Evolutionary conservation across 2,113 vertebrate species (phyloP).

Genomic region (Cacatua alba): DNA sequence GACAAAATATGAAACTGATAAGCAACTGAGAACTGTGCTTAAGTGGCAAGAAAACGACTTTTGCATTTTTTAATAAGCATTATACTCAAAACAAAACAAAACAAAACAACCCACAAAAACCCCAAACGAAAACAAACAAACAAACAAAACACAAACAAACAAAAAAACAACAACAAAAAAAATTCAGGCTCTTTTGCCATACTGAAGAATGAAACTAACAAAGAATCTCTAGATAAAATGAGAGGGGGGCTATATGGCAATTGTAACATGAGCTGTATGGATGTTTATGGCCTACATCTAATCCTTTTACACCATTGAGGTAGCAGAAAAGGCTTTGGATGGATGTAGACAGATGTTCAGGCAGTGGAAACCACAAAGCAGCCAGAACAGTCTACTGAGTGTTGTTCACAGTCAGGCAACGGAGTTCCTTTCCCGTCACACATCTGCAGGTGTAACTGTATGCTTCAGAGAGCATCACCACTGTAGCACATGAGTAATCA

Average conservation of each 20-base stretch:
- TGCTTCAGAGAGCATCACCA: neutral
- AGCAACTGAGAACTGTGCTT: neutral
- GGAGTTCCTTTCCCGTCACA: neutral
- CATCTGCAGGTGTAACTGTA: neutral
- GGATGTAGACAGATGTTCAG: neutral
- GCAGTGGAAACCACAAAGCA: neutral
- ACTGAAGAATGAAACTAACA: neutral
- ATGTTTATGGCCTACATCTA: neutral
- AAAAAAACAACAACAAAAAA: accelerated
- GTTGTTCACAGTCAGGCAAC: neutral
- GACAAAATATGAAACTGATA: neutral
- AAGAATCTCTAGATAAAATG: neutral
- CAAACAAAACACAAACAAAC: no score
- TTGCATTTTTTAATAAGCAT: neutral
- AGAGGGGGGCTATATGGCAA: neutral
- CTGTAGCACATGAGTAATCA: neutral
- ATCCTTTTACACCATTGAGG: neutral
- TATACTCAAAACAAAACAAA: neutral
- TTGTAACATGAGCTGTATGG: neutral
- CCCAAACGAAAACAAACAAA: no score
- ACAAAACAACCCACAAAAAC: no score
- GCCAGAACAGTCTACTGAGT: neutral
- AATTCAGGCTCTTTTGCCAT: neutral
- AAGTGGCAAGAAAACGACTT: neutral
- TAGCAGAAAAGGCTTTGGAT: neutral